phyloP scores from a whole-genome alignment of 2,797 vertebrate genomes.

The Uromys caudimaculatus region DNA sequence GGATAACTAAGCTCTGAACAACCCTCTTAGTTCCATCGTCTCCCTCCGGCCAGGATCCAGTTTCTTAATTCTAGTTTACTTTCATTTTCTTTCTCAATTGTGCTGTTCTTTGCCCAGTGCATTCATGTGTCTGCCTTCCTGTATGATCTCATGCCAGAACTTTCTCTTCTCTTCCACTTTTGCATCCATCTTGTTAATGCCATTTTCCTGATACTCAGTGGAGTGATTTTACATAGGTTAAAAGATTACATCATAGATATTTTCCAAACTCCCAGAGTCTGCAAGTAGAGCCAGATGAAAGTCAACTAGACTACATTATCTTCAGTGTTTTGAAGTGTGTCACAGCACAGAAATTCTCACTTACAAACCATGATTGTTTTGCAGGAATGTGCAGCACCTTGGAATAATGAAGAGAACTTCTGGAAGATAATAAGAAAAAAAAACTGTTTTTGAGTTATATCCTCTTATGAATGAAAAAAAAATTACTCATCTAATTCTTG shows the following conservation, averaged over 20 bases:
- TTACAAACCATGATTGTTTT: neutral
- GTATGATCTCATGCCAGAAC: neutral
- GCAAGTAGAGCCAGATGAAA: neutral
- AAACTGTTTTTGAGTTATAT: neutral
- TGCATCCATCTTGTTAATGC: neutral
- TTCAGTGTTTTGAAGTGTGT: constrained; percentile 7
- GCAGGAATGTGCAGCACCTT: neutral
- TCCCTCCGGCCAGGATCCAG: neutral
- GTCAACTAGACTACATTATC: neutral
- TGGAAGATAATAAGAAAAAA: neutral
- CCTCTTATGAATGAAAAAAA: neutral
- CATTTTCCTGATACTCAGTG: neutral
- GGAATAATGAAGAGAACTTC: neutral
- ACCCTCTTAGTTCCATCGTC: accelerated
- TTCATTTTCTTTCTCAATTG: neutral
- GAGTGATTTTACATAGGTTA: neutral
- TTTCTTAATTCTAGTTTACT: neutral
- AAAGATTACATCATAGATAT: neutral
- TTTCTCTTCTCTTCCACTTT: neutral
- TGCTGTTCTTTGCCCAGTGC: neutral
- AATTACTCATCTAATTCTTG: neutral
- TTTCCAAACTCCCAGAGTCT: neutral
- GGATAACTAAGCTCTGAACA: accelerated
- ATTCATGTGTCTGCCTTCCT: neutral
- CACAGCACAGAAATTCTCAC: neutral